Evolutionary conservation across 1,140 invertebrate species (phyloP).

Genomic region (Sminthurinus signatus): DNA sequence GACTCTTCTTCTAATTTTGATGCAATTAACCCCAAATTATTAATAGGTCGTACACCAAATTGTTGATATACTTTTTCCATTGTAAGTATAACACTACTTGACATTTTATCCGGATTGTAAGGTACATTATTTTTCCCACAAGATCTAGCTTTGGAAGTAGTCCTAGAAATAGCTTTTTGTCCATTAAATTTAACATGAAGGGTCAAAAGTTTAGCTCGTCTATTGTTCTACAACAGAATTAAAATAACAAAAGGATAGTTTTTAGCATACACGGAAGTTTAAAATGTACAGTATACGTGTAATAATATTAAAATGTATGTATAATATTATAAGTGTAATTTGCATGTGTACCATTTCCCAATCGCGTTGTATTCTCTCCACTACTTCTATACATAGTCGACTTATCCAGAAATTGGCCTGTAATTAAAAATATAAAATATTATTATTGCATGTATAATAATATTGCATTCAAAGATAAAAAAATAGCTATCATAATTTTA

Average conservation of each 20-base stretch:
- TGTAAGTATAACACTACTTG: conserved; percentile 3
- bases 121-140: conserved; percentile 19
- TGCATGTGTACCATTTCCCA: conserved; percentile 43
- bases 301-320: not conserved
- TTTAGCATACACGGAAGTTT: not conserved
- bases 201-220: conserved; percentile 31
- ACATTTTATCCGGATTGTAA: conserved; percentile 27
- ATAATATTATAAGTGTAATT: not conserved
- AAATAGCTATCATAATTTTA: not conserved
- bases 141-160: too few relatives aligned
- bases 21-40: conserved; percentile 28
- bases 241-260: conserved; percentile 1
- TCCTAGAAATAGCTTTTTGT: conserved; percentile 23
- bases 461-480: not conserved
- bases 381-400: conserved; percentile 72
- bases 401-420: conserved; percentile 66
- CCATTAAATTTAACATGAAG: conserved; percentile 31
- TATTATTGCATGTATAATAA: not conserved
- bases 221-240: conserved; percentile 27
- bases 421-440: not conserved
- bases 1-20: conserved; percentile 37
- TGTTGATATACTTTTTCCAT: conserved; percentile 32
- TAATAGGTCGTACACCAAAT: conserved; percentile 11
- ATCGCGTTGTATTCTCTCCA: conserved; percentile 78
- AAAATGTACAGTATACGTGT: not conserved